Base-by-base conservation (phyloP, 2,888 invertebrate species). In the Lasius platythorax region DNA sequence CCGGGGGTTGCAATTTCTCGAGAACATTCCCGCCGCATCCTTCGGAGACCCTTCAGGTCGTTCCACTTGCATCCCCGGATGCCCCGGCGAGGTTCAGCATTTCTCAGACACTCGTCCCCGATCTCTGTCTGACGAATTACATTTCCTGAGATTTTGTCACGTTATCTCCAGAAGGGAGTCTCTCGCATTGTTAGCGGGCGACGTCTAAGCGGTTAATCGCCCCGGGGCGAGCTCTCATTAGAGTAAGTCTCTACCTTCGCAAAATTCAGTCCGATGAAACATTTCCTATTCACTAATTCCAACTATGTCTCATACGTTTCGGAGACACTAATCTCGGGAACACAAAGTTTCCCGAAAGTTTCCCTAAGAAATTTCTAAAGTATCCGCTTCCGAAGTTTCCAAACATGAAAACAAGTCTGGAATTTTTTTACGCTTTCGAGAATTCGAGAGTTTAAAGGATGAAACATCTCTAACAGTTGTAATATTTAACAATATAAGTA, bases 1-100 rank as follows among this genome's bases (percentile, higher is more conserved):
- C 63, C 61, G 64, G 58, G n/a, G 70, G 75, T 84, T 81, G 84
- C 87, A 87, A 87, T 83, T 74, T 83, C 73, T 75, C 33, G 75
- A 61, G 73, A 78, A 85, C 82, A 81, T 85, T 66, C 66, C 43
- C 75, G 61, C 30, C 63, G 50, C 61, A 64, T 85, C 81, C 75
- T 83, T 83, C 28, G 79, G 74, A 78, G 74, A 83, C 46, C 46
- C 68, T 28, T 58, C 66, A 64, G 78, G 33, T 53, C 74, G 63
- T 64, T 83, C 74, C 43, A 68, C 73, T 86, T 86, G 73, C 83
- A 67, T 67, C 56, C 67, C 56, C 9, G 43, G 64, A 66, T 81
- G 75, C 61, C 63, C 23, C 23, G 56, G 28, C 61, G 40, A 78
- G 85, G 50, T 72, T 67, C 82, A 53, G 75, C 46, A 85, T 84